Evolutionary conservation across 2,888 invertebrate genomes (phyloP), one percentile per base, ranked within the genome.

Genomic region (Saturnia japonica): DNA sequence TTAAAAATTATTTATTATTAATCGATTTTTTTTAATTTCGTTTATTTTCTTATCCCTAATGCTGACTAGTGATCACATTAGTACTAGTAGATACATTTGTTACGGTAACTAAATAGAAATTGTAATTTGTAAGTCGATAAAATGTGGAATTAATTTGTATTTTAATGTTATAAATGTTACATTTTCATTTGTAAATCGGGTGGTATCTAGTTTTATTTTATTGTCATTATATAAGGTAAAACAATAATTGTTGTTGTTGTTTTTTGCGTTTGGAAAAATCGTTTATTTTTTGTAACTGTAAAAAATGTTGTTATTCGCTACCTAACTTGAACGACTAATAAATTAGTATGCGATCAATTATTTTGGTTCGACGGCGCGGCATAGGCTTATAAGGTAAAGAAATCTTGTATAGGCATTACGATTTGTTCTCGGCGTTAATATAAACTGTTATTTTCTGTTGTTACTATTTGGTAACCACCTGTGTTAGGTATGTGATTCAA

Each of bases 361-460:
- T 69, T 70, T 69, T 68, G 72, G 68, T 51, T 70, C 72, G 54
- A 72, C 70, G 68, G 70, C 67, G 70, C 70, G 68, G 70, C 67
- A 70, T 76, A 79, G 77, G 77, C 80, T 79, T 80, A 62, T 78
- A 82, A 67, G 80, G 78, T 75, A 76, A 78, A 75, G 68, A 57
- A 75, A 75, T 74, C 73, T 69, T 79, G 86, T 82, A 87, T 86
- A 84, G 87, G 87, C 54, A n/a, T 51, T 81, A 82, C 74, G 74
- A 72, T 67, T 67, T 72, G 68, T 70, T 69, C 69, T 69, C 25
- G 66, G 70, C 66, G 66, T 68, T 72, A 57, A 60, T 62, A 54
- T 8, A 19, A 54, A 1, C 19, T 7, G 51, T 19, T n/a, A n/a
- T 22, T 9, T 54, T 54, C n/a, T 54, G 54, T 22, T 22, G 7